These are phyloP conservation scores for Microplitis deprimator DNA, from an alignment of 2,888 invertebrate genomes.

Conservation along the genomic window DNA sequence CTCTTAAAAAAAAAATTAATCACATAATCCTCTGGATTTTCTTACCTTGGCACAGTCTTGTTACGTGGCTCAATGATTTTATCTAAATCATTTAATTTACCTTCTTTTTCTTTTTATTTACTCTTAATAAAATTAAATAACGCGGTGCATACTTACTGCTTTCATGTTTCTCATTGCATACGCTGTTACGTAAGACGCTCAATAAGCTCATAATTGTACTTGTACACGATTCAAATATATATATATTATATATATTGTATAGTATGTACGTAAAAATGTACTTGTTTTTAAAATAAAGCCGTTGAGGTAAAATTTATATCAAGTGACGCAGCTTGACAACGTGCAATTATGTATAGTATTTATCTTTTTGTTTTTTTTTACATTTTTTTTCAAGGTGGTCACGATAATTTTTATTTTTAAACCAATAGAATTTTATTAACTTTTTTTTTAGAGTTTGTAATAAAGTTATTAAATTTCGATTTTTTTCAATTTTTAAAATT, in stretches of 20 bases:
- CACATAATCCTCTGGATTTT: not conserved
- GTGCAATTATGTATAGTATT: too few relatives aligned
- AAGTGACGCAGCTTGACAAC: too few relatives aligned
- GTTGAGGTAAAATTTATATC: too few relatives aligned
- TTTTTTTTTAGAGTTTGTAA: too few relatives aligned
- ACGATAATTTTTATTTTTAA: too few relatives aligned
- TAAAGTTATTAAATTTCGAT: too few relatives aligned
- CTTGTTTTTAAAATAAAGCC: too few relatives aligned
- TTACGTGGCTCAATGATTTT: not conserved
- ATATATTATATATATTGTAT: not conserved
- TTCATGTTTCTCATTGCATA: not conserved
- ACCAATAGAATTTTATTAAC: too few relatives aligned
- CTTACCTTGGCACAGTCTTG: not conserved
- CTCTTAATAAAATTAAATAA: not conserved
- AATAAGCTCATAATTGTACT: not conserved
- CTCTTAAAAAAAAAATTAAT: not conserved
- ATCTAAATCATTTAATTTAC: conserved; percentile 53
- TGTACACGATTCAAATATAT: not conserved
- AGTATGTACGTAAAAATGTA: too few relatives aligned
- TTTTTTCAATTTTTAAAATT: too few relatives aligned
- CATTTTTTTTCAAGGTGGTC: too few relatives aligned
- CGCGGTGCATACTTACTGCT: not conserved
- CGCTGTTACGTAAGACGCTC: not conserved
- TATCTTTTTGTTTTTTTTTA: too few relatives aligned
- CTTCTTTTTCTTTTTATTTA: conserved; percentile 48